A percentile compares a stretch with the other conserved stretches of the same genome.
phyloP scores from a whole-genome alignment of 2,888 invertebrate genomes.

The Philopedon plagiatum region DNA sequence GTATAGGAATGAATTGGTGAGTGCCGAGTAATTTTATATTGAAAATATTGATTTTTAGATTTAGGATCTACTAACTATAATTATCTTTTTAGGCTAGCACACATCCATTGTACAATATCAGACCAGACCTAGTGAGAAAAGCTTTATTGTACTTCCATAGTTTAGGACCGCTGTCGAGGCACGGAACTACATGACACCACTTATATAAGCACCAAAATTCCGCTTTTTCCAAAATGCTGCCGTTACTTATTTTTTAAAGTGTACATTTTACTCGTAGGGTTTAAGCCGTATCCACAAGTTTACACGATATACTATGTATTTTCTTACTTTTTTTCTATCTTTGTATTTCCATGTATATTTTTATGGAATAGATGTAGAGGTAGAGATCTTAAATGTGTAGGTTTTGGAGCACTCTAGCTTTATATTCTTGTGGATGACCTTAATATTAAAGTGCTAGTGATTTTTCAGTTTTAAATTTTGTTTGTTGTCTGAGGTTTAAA shows the following conservation, averaged over 20 bases:
- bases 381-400: neutral
- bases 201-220: neutral
- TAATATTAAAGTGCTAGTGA: neutral
- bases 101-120: constrained; percentile 89
- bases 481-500: constrained; percentile 1
- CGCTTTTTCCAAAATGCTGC: neutral
- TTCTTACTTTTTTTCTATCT: too few relatives aligned
- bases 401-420: neutral
- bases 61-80: too few relatives aligned
- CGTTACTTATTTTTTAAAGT: neutral
- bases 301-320: neutral
- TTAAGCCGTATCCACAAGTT: neutral
- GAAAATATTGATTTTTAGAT: too few relatives aligned
- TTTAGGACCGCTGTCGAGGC: constrained; percentile 29
- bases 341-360: too few relatives aligned
- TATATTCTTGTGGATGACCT: neutral
- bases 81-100: constrained; percentile 74
- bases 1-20: constrained; percentile 78
- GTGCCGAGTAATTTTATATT: too few relatives aligned
- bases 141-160: constrained; percentile 69
- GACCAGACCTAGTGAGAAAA: constrained; percentile 75
- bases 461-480: constrained; percentile 8
- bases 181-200: constrained; percentile 17
- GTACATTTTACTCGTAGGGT: neutral
- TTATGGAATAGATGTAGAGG: too few relatives aligned